Evolutionary conservation across 23 tunicate genomes (phyloP).

Genomic region (Halocynthia aurantium): DNA sequence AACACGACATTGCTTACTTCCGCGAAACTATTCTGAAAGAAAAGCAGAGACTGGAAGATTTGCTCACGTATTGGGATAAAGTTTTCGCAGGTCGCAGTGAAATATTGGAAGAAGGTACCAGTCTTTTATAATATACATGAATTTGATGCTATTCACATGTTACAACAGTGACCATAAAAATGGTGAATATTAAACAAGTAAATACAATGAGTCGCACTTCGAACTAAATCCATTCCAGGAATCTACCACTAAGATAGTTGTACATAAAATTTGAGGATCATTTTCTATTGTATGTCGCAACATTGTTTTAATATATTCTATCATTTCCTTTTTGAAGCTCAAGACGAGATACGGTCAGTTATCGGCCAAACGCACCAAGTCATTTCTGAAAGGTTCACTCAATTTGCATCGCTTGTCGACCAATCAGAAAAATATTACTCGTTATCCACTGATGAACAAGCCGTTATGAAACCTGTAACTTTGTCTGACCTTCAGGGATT

Average conservation of each 20-base stretch:
- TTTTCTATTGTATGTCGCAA: background rate
- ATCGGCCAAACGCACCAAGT: conserved; percentile 70
- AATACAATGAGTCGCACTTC: too few relatives aligned
- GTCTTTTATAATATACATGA: background rate
- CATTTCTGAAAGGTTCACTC: conserved; percentile 73
- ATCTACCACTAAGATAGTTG: background rate
- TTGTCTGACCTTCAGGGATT: conserved; percentile 78
- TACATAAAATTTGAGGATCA: background rate
- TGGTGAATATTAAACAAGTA: background rate
- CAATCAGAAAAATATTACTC: conserved; percentile 36
- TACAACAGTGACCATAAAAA: background rate
- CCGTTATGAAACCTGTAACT: conserved; percentile 28
- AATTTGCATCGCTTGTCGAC: conserved; percentile 48
- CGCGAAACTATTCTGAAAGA: conserved; percentile 23
- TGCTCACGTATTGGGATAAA: conserved; percentile 30
- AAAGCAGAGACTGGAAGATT: conserved; percentile 15
- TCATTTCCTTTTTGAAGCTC: conserved; percentile 34
- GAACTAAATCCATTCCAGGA: background rate
- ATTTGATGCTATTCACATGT: too few relatives aligned
- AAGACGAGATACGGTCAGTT: conserved; percentile 82
- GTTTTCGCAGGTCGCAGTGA: conserved; percentile 18
- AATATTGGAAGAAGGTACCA: conserved; percentile 32
- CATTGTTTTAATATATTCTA: background rate
- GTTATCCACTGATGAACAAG: conserved; percentile 6
- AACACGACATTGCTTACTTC: conserved; percentile 27